These are phyloP conservation scores for Rachycentron canadum DNA, from an alignment of 2,797 vertebrate genomes.

Conservation along the genomic window DNA sequence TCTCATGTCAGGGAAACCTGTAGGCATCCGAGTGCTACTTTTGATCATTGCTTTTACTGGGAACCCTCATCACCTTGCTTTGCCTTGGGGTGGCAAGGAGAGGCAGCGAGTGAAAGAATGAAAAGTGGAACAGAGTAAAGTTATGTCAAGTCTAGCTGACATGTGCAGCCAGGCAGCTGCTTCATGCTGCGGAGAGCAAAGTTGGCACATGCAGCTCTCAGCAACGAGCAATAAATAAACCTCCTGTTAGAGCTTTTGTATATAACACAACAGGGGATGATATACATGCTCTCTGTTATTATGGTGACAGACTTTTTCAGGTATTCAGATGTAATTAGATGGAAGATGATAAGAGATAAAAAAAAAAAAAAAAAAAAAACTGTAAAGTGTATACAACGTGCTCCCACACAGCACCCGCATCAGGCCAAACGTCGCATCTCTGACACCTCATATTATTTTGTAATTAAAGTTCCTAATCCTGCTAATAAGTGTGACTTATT, in stretches of 20 bases:
- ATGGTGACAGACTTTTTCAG: slow-evolving; percentile 44
- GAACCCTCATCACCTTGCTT: slow-evolving; percentile 75
- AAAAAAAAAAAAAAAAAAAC: neutral
- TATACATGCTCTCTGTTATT: slow-evolving; percentile 36
- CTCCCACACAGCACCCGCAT: slow-evolving; percentile 13
- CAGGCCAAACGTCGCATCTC: neutral
- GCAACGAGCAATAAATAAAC: slow-evolving; percentile 68
- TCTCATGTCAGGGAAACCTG: slow-evolving; percentile 84
- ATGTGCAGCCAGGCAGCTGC: slow-evolving; percentile 63
- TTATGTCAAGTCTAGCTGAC: slow-evolving; percentile 77
- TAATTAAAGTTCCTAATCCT: slow-evolving; percentile 17
- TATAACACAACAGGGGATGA: slow-evolving; percentile 46
- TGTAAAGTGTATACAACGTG: slow-evolving; percentile 20
- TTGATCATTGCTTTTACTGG: slow-evolving; percentile 86
- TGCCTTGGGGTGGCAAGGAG: slow-evolving; percentile 77
- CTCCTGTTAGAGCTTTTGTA: slow-evolving; percentile 65
- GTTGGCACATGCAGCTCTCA: slow-evolving; percentile 62
- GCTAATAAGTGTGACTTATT: neutral
- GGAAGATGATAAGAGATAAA: slow-evolving; percentile 26
- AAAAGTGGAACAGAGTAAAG: slow-evolving; percentile 77
- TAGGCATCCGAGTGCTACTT: slow-evolving; percentile 83
- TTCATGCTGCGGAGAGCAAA: slow-evolving; percentile 49
- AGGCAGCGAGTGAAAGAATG: slow-evolving; percentile 71
- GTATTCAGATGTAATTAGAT: slow-evolving; percentile 57
- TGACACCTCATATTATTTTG: neutral